Evolutionary conservation across 2,113 vertebrate genomes (phyloP), one percentile per base, ranked within the genome.

Genomic region (Xenopus laevis): DNA sequence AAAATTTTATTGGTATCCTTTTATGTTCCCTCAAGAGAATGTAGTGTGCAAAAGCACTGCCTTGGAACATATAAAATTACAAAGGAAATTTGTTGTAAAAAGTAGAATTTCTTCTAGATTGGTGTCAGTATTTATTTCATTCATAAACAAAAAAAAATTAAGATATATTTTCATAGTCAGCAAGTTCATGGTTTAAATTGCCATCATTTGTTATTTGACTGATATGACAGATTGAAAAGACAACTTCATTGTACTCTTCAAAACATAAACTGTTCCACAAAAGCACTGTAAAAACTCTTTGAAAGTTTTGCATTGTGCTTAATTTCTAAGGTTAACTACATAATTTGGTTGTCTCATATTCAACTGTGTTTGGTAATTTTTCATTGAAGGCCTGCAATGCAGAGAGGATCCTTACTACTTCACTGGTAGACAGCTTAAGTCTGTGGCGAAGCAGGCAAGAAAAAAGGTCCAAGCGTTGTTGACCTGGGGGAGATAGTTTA

Each of bases 41-140:
- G 92, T 93, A 95, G 95, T 93, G 93, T 92, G 92, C 92, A 96
- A 95, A 89, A 93, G 93, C 92, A 96, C 94, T 94, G 93, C 94
- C 93, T 95, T 87, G 82, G 83, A 95, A 96, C 93, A 95, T 96
- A 96, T 93, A 96, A 98, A 96, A 91, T 93, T 95, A 96, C 94
- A 96, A 95, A 96, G 92, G 89, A 92, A 95, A 96, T 89, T 92
- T 87, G 91, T 93, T 91, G 88, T 93, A 91, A 89, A 92, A 93
- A 94, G 89, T 89, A 89, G 91, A 92, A 87, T 83, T 88, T 92
- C 85, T 86, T 86, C 88, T 89, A 87, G 88, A 90, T 89, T 81
- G 90, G 82, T 87, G 86, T 92, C 85, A 92, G 90, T 94, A 91
- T 90, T 93, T 92, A 91, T 91, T 90, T 89, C 88, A 91, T 91